These are phyloP conservation scores for Melinopterus prodromus DNA, from an alignment of 2,888 invertebrate genomes.

Conservation along the genomic window DNA sequence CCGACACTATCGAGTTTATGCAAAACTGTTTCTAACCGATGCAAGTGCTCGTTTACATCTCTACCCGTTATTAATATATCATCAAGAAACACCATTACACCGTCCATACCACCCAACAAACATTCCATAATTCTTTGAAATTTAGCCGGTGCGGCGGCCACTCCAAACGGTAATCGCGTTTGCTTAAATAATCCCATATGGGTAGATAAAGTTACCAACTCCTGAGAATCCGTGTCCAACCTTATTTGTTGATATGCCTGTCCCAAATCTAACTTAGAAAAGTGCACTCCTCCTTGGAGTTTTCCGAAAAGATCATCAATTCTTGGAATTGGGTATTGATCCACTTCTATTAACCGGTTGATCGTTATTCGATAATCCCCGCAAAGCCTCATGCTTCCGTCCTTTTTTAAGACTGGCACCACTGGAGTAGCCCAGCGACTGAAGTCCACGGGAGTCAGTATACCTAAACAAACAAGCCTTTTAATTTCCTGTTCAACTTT, in stretches of 20 bases:
- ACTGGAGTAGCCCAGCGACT: slow-evolving; percentile 17
- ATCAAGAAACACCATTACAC: slow-evolving; percentile 44
- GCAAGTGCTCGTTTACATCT: slow-evolving; percentile 21
- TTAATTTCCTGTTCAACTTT: slow-evolving; percentile 19
- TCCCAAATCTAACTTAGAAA: slow-evolving; percentile 29
- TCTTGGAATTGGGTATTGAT: slow-evolving; percentile 7
- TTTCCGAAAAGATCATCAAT: slow-evolving; percentile 10
- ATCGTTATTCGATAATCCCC: slow-evolving; percentile 11
- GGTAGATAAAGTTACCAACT: slow-evolving; percentile 37
- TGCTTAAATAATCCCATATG: slow-evolving; percentile 38
- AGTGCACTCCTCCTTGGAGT: slow-evolving; percentile 7
- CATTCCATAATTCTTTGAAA: slow-evolving; percentile 51
- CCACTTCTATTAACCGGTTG: background rate
- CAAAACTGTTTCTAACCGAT: too few species aligned
- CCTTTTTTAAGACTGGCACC: slow-evolving; percentile 14
- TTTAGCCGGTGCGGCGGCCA: slow-evolving; percentile 37
- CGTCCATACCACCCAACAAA: slow-evolving; percentile 45
- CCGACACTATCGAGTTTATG: too few species aligned
- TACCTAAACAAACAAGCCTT: slow-evolving; percentile 22
- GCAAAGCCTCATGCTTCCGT: slow-evolving; percentile 12
- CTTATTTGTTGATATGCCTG: slow-evolving; percentile 40
- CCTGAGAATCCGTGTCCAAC: slow-evolving; percentile 30
- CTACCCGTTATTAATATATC: slow-evolving; percentile 44
- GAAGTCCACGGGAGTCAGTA: background rate
- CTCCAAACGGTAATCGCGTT: slow-evolving; percentile 36